These are phyloP conservation scores for Hypocryptadius cinnamomeus DNA, from an alignment of 2,113 vertebrate species.

Conservation along the genomic window DNA sequence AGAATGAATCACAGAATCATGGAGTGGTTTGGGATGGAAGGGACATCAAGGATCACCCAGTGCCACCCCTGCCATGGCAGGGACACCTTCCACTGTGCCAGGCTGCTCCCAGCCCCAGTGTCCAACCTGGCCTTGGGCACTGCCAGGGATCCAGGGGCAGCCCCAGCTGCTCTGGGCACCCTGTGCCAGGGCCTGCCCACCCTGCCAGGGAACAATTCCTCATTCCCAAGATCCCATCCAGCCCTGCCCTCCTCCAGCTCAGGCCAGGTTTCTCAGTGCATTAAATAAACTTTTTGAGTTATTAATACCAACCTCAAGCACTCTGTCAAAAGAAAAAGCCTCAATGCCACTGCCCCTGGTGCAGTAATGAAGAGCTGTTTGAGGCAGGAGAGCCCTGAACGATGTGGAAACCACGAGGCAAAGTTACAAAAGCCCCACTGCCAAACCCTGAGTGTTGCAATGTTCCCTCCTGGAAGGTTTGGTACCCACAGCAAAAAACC, in stretches of 20 bases:
- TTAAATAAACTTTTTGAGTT: neutral
- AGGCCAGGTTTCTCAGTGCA: neutral
- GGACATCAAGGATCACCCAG: rapidly evolving
- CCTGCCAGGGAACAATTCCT: neutral
- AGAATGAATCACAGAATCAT: no score
- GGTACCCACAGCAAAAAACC: neutral
- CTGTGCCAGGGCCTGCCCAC: neutral
- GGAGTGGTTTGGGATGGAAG: neutral
- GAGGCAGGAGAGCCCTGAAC: neutral
- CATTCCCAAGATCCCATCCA: no score
- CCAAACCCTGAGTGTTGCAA: neutral
- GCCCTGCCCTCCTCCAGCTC: no score
- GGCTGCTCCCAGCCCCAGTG: neutral
- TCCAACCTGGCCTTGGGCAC: neutral
- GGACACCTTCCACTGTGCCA: neutral
- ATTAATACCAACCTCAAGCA: neutral
- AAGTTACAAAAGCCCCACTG: neutral
- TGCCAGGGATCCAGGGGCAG: neutral
- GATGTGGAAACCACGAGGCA: neutral
- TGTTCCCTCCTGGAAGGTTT: neutral
- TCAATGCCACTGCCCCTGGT: neutral
- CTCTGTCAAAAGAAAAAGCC: neutral
- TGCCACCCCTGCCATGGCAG: neutral
- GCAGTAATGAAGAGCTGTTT: neutral
- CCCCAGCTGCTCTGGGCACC: neutral